phyloP scores from a whole-genome alignment of 2,797 vertebrate genomes.

The Sorex maritimensis region DNA sequence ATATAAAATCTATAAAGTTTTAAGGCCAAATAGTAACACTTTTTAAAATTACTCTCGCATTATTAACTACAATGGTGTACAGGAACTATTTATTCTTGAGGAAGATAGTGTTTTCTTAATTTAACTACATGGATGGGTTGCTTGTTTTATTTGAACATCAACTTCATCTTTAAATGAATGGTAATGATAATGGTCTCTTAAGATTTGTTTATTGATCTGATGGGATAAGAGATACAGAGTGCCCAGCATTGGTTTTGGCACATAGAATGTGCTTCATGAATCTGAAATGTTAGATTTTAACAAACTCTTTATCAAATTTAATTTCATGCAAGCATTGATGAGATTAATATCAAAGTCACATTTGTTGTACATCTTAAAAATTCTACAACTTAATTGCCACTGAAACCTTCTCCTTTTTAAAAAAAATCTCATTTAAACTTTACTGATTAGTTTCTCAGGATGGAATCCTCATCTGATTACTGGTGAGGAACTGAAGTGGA shows the following conservation, averaged over 20 bases:
- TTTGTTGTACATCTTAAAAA: slow-evolving; percentile 27
- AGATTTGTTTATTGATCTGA: background rate
- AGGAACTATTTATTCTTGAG: slow-evolving; percentile 56
- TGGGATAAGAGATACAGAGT: background rate
- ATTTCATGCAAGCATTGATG: background rate
- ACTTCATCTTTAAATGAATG: slow-evolving; percentile 6
- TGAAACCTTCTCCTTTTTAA: background rate
- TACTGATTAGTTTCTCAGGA: background rate
- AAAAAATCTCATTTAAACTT: background rate
- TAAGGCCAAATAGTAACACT: background rate
- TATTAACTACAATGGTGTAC: background rate
- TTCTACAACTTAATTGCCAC: background rate
- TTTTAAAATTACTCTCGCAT: slow-evolving; percentile 35
- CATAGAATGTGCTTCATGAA: background rate
- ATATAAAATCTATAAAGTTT: background rate
- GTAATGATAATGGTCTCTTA: background rate
- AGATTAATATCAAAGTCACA: background rate
- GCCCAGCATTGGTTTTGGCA: background rate
- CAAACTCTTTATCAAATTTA: background rate
- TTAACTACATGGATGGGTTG: background rate
- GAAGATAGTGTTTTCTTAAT: background rate
- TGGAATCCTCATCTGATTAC: background rate
- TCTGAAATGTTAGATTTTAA: background rate
- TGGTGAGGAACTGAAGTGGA: background rate
- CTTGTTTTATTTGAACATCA: slow-evolving; percentile 60